phyloP scores from a whole-genome alignment of 2,113 vertebrate genomes.

The Rhineura floridana region DNA sequence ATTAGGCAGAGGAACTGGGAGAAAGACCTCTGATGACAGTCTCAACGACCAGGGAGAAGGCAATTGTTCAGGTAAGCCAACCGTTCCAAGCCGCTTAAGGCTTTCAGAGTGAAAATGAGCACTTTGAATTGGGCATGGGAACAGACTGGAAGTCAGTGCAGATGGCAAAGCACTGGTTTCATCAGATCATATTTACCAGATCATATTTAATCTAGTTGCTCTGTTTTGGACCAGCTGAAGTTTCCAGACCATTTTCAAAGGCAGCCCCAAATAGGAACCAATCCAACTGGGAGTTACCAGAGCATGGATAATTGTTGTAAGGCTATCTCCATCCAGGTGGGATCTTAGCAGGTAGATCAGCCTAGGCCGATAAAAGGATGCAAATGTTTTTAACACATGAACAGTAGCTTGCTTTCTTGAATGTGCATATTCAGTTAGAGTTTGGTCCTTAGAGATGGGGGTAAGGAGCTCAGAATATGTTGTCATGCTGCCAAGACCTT shows the following conservation, averaged over 20 bases:
- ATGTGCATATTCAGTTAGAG: slow-evolving; percentile 22
- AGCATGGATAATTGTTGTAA: too few relatives aligned
- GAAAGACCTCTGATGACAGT: not conserved
- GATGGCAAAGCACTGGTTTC: too few relatives aligned
- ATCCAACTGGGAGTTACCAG: too few relatives aligned
- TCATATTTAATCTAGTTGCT: too few relatives aligned
- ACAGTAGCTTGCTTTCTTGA: not conserved
- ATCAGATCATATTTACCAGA: too few relatives aligned
- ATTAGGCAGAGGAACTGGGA: not conserved
- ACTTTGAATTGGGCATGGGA: not conserved
- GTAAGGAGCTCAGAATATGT: not conserved
- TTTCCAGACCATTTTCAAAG: too few relatives aligned
- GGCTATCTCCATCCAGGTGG: too few relatives aligned
- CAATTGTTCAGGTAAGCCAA: not conserved
- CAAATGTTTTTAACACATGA: not conserved
- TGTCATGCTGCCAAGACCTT: not conserved
- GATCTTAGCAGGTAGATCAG: too few relatives aligned
- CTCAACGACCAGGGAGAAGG: not conserved
- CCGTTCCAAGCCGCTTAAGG: not conserved
- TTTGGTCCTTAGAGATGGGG: not conserved
- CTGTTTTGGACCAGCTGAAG: too few relatives aligned
- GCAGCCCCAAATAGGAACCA: too few relatives aligned
- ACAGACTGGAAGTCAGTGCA: too few relatives aligned
- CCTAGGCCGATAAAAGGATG: too few relatives aligned
- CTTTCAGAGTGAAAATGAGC: not conserved